Conservation (phyloP, 2,888 invertebrate species). For the Pseudeuparius sepicola region DNA sequence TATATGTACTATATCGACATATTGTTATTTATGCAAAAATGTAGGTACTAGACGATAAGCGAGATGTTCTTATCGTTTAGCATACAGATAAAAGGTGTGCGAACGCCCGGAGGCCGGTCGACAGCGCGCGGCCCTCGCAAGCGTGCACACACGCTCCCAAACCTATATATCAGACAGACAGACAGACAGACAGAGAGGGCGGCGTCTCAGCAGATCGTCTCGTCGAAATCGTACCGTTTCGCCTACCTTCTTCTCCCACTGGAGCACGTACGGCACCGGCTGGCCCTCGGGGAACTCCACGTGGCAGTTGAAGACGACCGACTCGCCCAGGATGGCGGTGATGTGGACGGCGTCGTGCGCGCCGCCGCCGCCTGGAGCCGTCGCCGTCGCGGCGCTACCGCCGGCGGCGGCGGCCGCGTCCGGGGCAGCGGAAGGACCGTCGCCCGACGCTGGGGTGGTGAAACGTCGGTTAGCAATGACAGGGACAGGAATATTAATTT, state of each 20-base stretch:
- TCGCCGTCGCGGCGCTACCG: neutral
- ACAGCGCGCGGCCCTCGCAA: constrained; percentile 29
- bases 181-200: constrained; percentile 46
- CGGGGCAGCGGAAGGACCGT: too few species aligned
- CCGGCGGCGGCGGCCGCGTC: neutral
- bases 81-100: too few species aligned
- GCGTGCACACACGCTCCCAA: too few species aligned
- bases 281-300: constrained; percentile 94
- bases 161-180: constrained; percentile 32
- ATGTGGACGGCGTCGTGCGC: constrained; percentile 91
- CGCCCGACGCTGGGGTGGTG: too few species aligned
- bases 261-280: constrained; percentile 94
- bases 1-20: too few species aligned
- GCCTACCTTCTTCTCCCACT: constrained; percentile 99
- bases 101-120: too few species aligned
- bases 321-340: constrained; percentile 94
- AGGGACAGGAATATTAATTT: too few species aligned
- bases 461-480: too few species aligned
- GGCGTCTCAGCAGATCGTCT: too few species aligned
- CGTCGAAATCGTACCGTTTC: constrained; percentile 86
- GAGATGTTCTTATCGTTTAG: too few species aligned
- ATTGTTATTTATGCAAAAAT: too few species aligned
- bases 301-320: constrained; percentile 96
- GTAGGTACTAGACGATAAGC: too few species aligned
- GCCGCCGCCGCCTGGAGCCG: constrained; percentile 35